A percentile compares a stretch with the other conserved stretches of the same genome.
These are phyloP conservation scores for Halcyon senegalensis DNA, from an alignment of 2,113 vertebrate genomes.

Conservation along the genomic window DNA sequence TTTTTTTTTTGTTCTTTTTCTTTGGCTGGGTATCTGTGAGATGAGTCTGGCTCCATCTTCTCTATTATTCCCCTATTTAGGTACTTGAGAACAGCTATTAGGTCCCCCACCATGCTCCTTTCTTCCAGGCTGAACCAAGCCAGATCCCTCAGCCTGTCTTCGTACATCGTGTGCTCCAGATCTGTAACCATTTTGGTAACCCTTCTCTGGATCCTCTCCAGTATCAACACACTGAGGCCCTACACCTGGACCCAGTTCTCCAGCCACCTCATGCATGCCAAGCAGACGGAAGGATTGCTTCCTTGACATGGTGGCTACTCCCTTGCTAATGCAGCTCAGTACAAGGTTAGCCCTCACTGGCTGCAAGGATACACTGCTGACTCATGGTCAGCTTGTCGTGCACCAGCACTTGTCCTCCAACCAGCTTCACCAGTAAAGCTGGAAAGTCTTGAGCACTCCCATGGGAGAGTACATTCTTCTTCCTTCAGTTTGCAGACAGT, in stretches of 20 bases:
- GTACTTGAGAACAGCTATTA: neutral
- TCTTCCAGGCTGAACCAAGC: neutral
- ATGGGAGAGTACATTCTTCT: neutral
- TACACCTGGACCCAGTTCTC: neutral
- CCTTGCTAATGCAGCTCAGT: neutral
- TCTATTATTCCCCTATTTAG: neutral
- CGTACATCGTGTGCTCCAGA: rapidly evolving
- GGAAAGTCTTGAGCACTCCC: slow-evolving; percentile 32
- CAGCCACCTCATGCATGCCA: neutral
- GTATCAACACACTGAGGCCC: neutral
- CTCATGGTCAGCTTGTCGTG: neutral
- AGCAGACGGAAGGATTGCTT: neutral
- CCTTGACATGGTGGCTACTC: neutral
- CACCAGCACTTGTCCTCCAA: neutral
- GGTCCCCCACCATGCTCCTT: rapidly evolving
- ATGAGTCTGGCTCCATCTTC: neutral
- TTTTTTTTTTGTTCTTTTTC: neutral
- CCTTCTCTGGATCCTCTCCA: neutral
- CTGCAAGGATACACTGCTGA: neutral
- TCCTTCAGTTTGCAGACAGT: neutral
- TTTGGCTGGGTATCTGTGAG: neutral
- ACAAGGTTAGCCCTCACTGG: neutral
- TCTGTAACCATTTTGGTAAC: neutral
- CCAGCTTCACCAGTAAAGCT: slow-evolving; percentile 49
- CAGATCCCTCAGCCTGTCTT: neutral